phyloP scores from a whole-genome alignment of 2,888 invertebrate genomes.

The Spicauda simplicius region DNA sequence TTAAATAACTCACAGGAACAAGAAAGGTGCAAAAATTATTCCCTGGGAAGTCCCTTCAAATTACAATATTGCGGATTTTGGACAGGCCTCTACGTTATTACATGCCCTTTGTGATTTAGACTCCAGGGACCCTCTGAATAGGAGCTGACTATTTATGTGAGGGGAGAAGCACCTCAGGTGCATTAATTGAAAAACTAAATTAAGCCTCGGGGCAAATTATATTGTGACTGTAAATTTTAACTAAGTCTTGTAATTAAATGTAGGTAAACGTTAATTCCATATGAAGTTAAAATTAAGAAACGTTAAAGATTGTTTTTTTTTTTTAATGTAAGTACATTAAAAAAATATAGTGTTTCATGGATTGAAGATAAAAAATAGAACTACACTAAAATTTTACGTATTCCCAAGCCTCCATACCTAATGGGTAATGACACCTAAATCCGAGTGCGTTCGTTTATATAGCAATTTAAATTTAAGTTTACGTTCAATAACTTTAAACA shows the following conservation, averaged over 20 bases:
- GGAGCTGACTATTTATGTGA: constrained; percentile 11
- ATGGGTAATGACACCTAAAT: no score
- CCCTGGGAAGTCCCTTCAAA: constrained; percentile 6
- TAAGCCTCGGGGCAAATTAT: constrained; percentile 13
- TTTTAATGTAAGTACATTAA: no score
- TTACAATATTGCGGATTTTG: constrained; percentile 17
- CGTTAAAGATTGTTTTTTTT: no score
- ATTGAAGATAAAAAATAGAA: no score
- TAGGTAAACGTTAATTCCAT: no score
- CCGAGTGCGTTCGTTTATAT: no score
- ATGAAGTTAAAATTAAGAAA: no score
- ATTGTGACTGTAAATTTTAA: not conserved
- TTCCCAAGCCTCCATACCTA: no score
- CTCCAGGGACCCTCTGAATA: not conserved
- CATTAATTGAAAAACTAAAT: constrained; percentile 27
- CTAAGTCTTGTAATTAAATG: not conserved
- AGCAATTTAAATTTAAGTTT: no score
- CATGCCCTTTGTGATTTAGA: constrained; percentile 11
- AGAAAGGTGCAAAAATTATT: constrained; percentile 4
- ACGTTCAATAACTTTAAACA: no score
- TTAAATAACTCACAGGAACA: not conserved
- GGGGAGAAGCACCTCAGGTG: constrained; percentile 13
- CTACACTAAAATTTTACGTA: no score
- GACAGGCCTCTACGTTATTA: constrained; percentile 6
- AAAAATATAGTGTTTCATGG: no score